Conservation (phyloP, 1,140 invertebrate genomes). For the Bombus cullumanus region DNA sequence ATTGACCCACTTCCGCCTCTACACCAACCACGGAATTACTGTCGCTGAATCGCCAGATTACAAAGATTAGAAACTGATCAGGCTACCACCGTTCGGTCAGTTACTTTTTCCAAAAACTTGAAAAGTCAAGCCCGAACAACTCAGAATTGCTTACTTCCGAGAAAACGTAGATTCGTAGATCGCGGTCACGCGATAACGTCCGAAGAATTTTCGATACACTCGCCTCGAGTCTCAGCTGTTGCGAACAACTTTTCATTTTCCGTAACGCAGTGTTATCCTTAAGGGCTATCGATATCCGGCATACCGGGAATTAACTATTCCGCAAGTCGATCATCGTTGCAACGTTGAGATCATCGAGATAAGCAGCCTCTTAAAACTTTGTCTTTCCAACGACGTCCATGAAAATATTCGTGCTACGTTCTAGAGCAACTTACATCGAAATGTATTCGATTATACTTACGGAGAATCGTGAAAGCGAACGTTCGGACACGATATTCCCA, state of each 20-base stretch:
- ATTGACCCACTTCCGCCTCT: constrained; percentile 7
- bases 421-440: neutral
- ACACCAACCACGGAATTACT: neutral
- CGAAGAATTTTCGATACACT: neutral
- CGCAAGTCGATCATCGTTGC: neutral
- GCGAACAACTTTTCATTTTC: neutral
- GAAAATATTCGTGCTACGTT: neutral
- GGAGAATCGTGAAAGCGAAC: neutral
- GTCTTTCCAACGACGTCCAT: neutral
- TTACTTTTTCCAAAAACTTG: neutral
- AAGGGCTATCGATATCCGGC: neutral
- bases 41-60: neutral
- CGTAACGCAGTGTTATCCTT: neutral
- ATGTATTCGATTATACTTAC: neutral
- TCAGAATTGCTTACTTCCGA: neutral
- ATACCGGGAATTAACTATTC: neutral
- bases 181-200: neutral
- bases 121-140: no score
- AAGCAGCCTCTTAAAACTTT: no score
- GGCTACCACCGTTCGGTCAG: neutral
- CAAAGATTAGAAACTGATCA: constrained; percentile 1
- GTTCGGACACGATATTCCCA: neutral
- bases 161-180: neutral
- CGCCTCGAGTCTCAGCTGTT: neutral
- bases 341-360: neutral